Evolutionary conservation across 2,113 vertebrate species (phyloP).

Genomic region (Forbesichthys agassizii): DNA sequence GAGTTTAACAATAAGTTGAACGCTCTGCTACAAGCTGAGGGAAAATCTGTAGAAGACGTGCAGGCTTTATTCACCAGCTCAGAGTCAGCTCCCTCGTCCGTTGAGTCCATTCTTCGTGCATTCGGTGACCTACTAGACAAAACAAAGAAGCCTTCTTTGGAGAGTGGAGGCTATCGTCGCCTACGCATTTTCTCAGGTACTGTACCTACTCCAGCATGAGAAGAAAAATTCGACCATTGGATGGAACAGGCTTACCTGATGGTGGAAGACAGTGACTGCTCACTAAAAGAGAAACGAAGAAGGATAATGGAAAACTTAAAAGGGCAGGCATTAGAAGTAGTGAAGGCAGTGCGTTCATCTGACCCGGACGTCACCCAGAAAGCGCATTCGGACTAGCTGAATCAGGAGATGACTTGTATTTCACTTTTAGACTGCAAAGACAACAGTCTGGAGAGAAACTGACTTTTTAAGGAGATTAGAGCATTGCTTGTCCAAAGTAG

Average conservation of each 20-base stretch:
- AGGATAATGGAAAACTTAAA: conserved; percentile 21
- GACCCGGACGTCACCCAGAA: conserved; percentile 14
- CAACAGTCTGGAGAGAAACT: background rate
- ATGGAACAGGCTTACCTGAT: conserved; percentile 22
- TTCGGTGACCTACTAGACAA: background rate
- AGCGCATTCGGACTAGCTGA: conserved; percentile 23
- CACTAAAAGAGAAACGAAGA: conserved; percentile 14
- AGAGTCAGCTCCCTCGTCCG: background rate
- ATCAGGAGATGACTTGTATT: conserved; percentile 15
- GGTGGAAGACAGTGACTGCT: conserved; percentile 28
- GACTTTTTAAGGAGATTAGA: background rate
- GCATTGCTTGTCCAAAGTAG: background rate
- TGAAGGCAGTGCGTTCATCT: conserved; percentile 5
- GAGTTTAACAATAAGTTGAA: background rate
- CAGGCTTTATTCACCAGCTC: background rate
- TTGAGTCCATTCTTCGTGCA: background rate
- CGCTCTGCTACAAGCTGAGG: background rate
- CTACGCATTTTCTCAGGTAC: conserved; percentile 14
- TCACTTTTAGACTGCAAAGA: background rate
- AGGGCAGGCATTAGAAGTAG: background rate
- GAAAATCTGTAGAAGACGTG: background rate
- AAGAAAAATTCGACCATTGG: conserved; percentile 27
- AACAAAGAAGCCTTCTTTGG: background rate
- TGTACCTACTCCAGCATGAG: conserved; percentile 14
- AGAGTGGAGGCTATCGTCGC: conserved; percentile 1